Evolutionary conservation across 2,888 invertebrate species (phyloP).

Genomic region (Dexiosoma caninum): DNA sequence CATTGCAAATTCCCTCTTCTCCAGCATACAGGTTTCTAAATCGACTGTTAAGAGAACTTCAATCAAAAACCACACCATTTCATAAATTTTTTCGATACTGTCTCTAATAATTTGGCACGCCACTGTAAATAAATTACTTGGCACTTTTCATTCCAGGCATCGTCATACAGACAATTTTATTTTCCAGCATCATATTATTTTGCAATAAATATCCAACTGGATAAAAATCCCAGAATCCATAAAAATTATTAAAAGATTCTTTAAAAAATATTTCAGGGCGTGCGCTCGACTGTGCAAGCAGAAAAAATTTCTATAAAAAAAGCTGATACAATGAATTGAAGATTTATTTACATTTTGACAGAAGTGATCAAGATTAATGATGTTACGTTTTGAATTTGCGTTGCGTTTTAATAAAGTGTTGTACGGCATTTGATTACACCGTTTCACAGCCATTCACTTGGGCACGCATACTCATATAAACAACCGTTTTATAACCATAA

Average conservation of each 20-base stretch:
- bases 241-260: neutral
- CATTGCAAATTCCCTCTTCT: no score
- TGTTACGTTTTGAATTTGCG: slow-evolving; percentile 21
- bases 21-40: no score
- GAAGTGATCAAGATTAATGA: slow-evolving; percentile 53
- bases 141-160: neutral
- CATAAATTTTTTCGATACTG: no score
- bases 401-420: slow-evolving; percentile 17
- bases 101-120: no score
- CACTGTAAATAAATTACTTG: no score
- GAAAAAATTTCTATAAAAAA: neutral
- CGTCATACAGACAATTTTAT: no score
- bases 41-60: no score
- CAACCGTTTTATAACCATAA: neutral
- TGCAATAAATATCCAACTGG: neutral
- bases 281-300: neutral
- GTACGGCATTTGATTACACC: slow-evolving; percentile 13
- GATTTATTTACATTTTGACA: slow-evolving; percentile 49
- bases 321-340: neutral
- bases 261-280: neutral
- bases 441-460: neutral
- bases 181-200: neutral
- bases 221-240: neutral
- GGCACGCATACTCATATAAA: neutral
- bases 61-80: no score